phyloP scores from a whole-genome alignment of 2,888 invertebrate genomes.

The Erebia epiphron region DNA sequence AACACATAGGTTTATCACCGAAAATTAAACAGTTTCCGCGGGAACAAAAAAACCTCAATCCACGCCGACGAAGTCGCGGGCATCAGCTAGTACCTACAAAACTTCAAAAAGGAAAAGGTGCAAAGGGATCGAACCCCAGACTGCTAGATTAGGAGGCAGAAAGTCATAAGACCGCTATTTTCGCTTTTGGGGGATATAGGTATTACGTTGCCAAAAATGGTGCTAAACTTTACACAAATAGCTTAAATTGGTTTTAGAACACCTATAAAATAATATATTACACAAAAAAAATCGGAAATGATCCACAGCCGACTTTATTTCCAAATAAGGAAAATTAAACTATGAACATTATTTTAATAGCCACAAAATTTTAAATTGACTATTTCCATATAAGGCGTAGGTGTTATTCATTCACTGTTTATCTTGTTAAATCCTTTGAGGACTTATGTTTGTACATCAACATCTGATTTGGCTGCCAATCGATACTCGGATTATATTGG shows the following conservation, averaged over 20 bases:
- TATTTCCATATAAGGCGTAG: conserved; percentile 1
- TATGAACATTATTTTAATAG: conserved; percentile 11
- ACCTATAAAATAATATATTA: not conserved
- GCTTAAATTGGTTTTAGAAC: not conserved
- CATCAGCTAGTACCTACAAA: too few species aligned
- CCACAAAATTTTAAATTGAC: not conserved
- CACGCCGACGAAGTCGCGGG: too few species aligned
- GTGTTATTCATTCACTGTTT: not conserved
- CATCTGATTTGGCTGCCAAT: not conserved
- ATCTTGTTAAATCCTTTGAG: not conserved
- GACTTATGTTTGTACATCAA: not conserved
- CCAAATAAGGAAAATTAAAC: conserved; percentile 12
- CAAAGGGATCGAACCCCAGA: too few species aligned
- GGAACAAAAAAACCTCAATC: too few species aligned
- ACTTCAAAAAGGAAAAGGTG: too few species aligned
- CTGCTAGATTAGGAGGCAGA: too few species aligned
- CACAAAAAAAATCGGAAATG: conserved; percentile 7
- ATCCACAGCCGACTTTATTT: not conserved
- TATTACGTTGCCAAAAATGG: not conserved
- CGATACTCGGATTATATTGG: too few species aligned
- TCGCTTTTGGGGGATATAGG: too few species aligned
- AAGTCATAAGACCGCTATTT: too few species aligned
- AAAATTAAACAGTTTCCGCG: too few species aligned
- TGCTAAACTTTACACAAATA: not conserved
- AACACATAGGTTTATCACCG: too few species aligned